Evolutionary conservation across 2,888 invertebrate genomes (phyloP).

Genomic region (Callosobruchus maculatus): DNA sequence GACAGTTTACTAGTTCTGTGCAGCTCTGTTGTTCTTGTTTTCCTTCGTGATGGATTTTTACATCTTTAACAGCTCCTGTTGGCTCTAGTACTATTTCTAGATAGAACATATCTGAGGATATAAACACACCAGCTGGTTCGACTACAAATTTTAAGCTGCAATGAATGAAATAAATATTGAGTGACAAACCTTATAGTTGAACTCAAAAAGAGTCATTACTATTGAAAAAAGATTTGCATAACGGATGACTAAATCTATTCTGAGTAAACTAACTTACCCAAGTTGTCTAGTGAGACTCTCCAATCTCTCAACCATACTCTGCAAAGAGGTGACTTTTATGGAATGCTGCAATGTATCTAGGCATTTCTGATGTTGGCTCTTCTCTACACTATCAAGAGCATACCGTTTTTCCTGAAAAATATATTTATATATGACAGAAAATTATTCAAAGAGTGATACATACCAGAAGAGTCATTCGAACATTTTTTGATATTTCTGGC

Average conservation of each 20-base stretch:
- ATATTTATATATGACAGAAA: background rate
- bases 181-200: too few species aligned
- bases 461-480: conserved; percentile 82
- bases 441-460: conserved; percentile 30
- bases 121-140: conserved; percentile 78
- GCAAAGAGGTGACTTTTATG: conserved; percentile 87
- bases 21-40: conserved; percentile 82
- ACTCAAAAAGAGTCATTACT: too few species aligned
- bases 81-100: conserved; percentile 85
- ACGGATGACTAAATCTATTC: too few species aligned
- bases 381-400: conserved; percentile 80
- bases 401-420: conserved; percentile 78
- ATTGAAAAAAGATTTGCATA: too few species aligned
- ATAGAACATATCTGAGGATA: conserved; percentile 96
- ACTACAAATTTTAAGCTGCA: conserved; percentile 80
- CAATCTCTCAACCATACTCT: conserved; percentile 87
- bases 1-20: conserved; percentile 80
- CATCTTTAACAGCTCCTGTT: conserved; percentile 82
- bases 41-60: conserved; percentile 88
- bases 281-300: conserved; percentile 88
- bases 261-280: conserved; percentile 57
- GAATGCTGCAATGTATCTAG: conserved; percentile 90
- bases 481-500: conserved; percentile 81
- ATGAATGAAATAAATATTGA: too few species aligned
- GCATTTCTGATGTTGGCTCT: conserved; percentile 83